phyloP scores from a whole-genome alignment of 2,888 invertebrate species.

The Helleia helle region DNA sequence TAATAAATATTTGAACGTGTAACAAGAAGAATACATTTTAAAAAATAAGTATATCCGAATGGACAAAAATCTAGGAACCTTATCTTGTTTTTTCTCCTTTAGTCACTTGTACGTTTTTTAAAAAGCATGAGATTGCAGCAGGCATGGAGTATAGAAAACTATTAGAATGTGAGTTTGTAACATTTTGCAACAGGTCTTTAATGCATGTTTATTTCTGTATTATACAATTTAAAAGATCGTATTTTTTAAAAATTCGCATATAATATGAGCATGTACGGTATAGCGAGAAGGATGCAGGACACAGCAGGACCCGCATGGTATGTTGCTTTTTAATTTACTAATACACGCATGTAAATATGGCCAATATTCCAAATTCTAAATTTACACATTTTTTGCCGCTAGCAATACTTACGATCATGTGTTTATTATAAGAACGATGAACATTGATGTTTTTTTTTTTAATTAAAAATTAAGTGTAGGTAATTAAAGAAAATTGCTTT shows the following conservation, averaged over 20 bases:
- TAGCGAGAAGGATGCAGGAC: conserved; percentile 21
- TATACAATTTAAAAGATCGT: not conserved
- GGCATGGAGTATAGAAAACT: not conserved
- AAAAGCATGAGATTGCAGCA: conserved; percentile 1
- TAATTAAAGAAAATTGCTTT: not conserved
- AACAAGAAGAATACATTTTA: too few relatives aligned
- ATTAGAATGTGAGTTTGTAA: not conserved
- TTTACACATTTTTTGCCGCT: not conserved
- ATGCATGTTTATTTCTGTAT: too few relatives aligned
- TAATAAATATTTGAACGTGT: too few relatives aligned
- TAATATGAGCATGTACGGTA: conserved; percentile 6
- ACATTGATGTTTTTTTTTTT: too few relatives aligned
- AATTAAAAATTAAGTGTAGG: too few relatives aligned
- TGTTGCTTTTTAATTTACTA: conserved; percentile 23
- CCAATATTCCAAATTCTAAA: conserved; percentile 7
- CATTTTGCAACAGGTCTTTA: too few relatives aligned
- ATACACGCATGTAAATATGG: conserved; percentile 14
- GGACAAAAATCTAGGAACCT: too few relatives aligned
- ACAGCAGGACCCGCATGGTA: conserved; percentile 35
- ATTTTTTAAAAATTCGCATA: conserved; percentile 7
- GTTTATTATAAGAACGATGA: too few relatives aligned
- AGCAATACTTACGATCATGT: too few relatives aligned
- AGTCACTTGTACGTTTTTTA: not conserved
- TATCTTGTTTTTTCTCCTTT: too few relatives aligned
- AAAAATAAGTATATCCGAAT: too few relatives aligned